Conservation (phyloP, 2,797 vertebrate species). For the Takifugu rubripes region DNA sequence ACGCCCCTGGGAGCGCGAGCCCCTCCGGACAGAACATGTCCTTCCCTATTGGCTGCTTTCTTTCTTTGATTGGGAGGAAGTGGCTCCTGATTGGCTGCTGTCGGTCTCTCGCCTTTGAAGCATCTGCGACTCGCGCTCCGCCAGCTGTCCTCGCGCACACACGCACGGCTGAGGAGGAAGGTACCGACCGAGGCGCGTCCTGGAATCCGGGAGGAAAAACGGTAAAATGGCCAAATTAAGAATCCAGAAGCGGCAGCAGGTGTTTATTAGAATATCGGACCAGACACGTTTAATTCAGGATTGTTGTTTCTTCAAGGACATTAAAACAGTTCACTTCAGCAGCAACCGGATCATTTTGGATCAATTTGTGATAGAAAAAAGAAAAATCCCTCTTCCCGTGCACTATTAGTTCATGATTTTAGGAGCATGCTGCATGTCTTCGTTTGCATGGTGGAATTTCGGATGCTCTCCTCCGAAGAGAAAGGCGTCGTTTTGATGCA, state of each 20-base stretch:
- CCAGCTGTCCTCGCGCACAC: constrained; percentile 64
- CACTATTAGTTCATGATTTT: no score
- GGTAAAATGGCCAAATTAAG: constrained; percentile 30
- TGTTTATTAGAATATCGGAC: no score
- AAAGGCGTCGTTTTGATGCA: neutral
- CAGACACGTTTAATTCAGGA: no score
- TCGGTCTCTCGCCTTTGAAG: constrained; percentile 21
- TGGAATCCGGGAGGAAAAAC: constrained; percentile 14
- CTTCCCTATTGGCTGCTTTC: constrained; percentile 2
- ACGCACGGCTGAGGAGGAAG: constrained; percentile 28
- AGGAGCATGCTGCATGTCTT: no score
- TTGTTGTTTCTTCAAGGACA: no score
- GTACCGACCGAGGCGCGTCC: constrained; percentile 22
- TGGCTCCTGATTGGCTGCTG: constrained; percentile 50
- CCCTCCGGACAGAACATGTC: neutral
- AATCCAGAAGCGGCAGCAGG: no score
- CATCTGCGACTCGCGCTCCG: constrained; percentile 62
- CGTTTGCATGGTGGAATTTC: neutral
- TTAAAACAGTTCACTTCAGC: no score
- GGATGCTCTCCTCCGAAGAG: neutral
- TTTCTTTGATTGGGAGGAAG: neutral
- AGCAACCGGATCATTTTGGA: no score
- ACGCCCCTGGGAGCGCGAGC: constrained; percentile 42
- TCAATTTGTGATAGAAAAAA: no score
- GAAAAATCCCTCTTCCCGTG: no score